Percentiles rank a stretch among this genome's conserved stretches.
These are phyloP conservation scores for Alauda arvensis DNA, from an alignment of 2,797 vertebrate species.

Conservation along the genomic window DNA sequence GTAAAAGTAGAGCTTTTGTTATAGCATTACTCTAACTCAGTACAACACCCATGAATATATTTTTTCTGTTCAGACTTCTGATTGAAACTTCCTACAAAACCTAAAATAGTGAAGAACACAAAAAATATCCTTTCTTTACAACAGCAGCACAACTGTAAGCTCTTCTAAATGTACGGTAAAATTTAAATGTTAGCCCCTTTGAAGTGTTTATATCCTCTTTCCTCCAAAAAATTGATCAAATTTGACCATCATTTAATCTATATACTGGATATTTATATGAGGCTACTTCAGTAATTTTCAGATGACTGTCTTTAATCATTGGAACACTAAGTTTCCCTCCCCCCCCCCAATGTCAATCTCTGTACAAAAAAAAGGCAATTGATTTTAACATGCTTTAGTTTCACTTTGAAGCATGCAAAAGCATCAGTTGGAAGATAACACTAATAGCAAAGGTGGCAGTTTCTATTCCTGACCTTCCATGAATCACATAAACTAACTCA, in stretches of 20 bases:
- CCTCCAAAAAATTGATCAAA: neutral
- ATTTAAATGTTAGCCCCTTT: neutral
- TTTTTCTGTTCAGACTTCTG: neutral
- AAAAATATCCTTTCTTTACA: neutral
- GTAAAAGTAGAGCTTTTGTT: neutral
- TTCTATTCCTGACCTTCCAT: constrained; percentile 5
- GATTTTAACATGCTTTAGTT: neutral
- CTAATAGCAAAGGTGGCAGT: neutral
- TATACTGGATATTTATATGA: neutral
- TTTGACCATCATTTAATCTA: neutral
- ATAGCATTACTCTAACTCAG: neutral
- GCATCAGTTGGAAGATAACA: neutral
- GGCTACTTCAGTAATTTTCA: neutral
- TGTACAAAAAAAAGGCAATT: neutral
- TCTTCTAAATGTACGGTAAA: neutral
- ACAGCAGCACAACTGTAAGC: neutral
- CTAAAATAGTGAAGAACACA: neutral
- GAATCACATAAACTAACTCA: neutral
- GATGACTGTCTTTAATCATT: neutral
- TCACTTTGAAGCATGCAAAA: neutral
- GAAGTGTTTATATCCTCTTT: neutral
- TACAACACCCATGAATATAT: neutral
- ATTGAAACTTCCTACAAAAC: neutral
- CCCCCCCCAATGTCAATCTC: neutral
- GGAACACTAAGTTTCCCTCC: neutral